Evolutionary conservation across 2,113 vertebrate genomes (phyloP).

Genomic region (Ageneiosus marmoratus): DNA sequence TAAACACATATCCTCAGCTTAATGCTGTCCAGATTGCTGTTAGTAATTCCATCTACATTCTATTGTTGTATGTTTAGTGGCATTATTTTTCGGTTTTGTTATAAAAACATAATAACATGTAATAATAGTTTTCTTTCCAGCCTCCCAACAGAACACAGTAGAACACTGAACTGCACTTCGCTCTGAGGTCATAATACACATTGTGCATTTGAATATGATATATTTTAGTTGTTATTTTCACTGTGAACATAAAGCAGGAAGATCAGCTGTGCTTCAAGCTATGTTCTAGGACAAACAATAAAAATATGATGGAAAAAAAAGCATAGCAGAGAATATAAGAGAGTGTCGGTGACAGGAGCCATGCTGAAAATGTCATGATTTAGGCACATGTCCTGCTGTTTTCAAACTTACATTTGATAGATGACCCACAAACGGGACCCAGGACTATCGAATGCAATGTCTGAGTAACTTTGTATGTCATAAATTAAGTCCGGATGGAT

Average conservation of each 20-base stretch:
- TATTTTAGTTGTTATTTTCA: constrained; percentile 34
- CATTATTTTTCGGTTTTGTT: constrained; percentile 8
- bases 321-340: constrained; percentile 48
- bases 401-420: constrained; percentile 66
- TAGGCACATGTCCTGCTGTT: constrained; percentile 55
- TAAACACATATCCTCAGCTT: constrained; percentile 7
- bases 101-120: background rate
- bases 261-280: constrained; percentile 47
- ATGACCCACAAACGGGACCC: constrained; percentile 65
- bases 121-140: background rate
- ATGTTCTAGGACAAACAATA: constrained; percentile 38
- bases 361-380: constrained; percentile 63
- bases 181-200: constrained; percentile 5
- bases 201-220: constrained; percentile 34
- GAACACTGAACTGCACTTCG: background rate
- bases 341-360: constrained; percentile 71
- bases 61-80: constrained; percentile 1
- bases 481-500: constrained; percentile 69
- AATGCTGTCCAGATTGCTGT: background rate
- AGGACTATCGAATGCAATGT: constrained; percentile 62
- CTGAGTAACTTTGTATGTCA: constrained; percentile 63
- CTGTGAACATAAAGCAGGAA: constrained; percentile 37
- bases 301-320: constrained; percentile 30
- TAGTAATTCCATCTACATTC: background rate
- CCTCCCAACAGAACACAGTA: background rate